A percentile compares a stretch with the other conserved stretches of the same genome.
Conservation (phyloP, 2,113 vertebrate genomes). For the Circaetus gallicus region DNA sequence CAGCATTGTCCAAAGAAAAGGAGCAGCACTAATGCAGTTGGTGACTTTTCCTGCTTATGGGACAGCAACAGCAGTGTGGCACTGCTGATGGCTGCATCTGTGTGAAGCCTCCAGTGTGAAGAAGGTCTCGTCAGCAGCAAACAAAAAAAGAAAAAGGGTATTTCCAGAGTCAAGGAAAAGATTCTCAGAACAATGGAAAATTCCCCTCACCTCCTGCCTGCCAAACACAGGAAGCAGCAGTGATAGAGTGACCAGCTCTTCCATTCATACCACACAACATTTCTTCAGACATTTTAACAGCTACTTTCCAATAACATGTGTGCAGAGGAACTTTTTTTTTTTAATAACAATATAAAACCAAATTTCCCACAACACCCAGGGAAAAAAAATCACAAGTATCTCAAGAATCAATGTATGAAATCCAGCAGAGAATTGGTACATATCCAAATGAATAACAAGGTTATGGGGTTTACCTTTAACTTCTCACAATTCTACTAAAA, state of each 20-base stretch:
- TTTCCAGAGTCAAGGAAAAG: conserved; percentile 7
- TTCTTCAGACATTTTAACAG: not conserved
- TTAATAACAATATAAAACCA: not conserved
- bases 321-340: not conserved
- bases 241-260: not conserved
- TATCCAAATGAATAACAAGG: not conserved
- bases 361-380: not conserved
- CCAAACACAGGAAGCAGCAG: not conserved
- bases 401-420: not conserved
- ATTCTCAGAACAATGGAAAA: conserved; percentile 11
- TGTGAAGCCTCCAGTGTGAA: not conserved
- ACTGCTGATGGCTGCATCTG: not conserved
- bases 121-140: not conserved
- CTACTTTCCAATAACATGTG: not conserved
- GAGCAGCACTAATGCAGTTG: not conserved
- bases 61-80: not conserved
- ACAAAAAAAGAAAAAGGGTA: not conserved
- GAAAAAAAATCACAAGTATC: not conserved
- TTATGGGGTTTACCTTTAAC: not conserved
- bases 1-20: not conserved
- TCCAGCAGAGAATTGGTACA: not conserved
- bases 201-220: not conserved
- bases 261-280: not conserved
- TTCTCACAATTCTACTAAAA: not conserved
- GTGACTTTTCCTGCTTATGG: not conserved